Evolutionary conservation across 2,113 vertebrate genomes (phyloP), one percentile per base, ranked within the genome.

Genomic region (Paramormyrops kingsleyae): DNA sequence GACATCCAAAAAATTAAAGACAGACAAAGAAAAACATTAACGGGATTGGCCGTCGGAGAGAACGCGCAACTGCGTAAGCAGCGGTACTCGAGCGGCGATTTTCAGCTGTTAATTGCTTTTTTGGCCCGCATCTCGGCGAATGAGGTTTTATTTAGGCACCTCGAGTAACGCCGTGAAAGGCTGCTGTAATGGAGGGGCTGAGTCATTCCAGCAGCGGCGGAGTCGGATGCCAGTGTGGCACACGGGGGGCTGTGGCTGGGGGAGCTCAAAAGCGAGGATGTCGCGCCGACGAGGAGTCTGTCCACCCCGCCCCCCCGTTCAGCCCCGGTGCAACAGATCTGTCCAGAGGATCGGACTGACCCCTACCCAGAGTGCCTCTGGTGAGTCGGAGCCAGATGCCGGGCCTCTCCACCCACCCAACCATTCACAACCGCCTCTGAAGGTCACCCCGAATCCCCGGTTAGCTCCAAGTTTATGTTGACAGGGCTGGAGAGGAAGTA

Each of bases 131-230:
- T 85, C 35, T 83, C 66, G 17, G 85, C 90, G 42, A 91, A 91
- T 83, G 46, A 88, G 56, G 91, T 90, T 89, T 89, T 92, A 90
- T 90, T 91, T 92, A 77, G 24, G 87, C 89, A 89, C 88, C 86
- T 92, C 85, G 89, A 89, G 90, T 84, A 89, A 89, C 5, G 88
- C 90, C 50, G 88, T 80, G 59, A 90, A 66, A 74, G 62, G 50
- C 80, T 44, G 88, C 66, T 6, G 70, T 4, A 19, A 17, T 56
- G 85, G 47, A 87, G 87, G 84, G 50, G 89, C 87, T 91, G 89
- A 88, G 88, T 91, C 90, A 90, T 90, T 80, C n/a, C 27, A 19
- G 47, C 31, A 1, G 53, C 5, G 17, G 17, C 0, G 42, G 52
- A 53, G 88, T 42, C 17, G 70, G 74, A 47, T 4, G 83, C 21